phyloP scores from a whole-genome alignment of 2,888 invertebrate genomes.

The Timandra comae region DNA sequence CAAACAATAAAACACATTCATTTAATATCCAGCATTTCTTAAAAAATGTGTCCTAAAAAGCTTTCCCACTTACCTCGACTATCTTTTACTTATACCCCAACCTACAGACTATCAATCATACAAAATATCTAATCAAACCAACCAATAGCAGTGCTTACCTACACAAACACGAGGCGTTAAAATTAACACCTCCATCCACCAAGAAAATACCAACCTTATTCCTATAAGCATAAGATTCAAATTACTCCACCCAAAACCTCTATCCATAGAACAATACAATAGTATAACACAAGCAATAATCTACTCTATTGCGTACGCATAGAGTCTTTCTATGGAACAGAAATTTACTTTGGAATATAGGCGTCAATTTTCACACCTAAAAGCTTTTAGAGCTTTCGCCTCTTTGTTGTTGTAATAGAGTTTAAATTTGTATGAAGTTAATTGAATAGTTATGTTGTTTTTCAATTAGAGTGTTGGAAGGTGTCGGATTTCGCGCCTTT shows the following conservation, averaged over 20 bases:
- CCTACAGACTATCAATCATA: constrained; percentile 21
- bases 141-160: constrained; percentile 51
- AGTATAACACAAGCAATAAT: constrained; percentile 22
- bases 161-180: constrained; percentile 60
- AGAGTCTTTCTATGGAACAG: constrained; percentile 26
- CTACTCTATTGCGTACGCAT: constrained; percentile 17
- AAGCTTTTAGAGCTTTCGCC: constrained; percentile 21
- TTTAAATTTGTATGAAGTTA: constrained; percentile 15
- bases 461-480: constrained; percentile 31
- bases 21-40: too few species aligned
- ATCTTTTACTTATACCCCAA: too few species aligned
- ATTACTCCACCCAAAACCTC: constrained; percentile 7
- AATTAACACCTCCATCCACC: constrained; percentile 51
- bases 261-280: constrained; percentile 29
- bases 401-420: constrained; percentile 3
- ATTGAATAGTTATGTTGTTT: constrained; percentile 30
- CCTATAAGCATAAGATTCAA: constrained; percentile 1
- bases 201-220: constrained; percentile 21
- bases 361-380: constrained; percentile 74
- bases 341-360: constrained; percentile 40
- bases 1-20: too few species aligned
- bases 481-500: constrained; percentile 72
- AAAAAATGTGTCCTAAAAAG: too few species aligned
- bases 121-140: constrained; percentile 21
- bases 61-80: too few species aligned